Percentiles rank a stretch among this genome's conserved stretches.
Evolutionary conservation across 2,113 vertebrate species (phyloP).

Genomic region (Chaenogobius annularis): DNA sequence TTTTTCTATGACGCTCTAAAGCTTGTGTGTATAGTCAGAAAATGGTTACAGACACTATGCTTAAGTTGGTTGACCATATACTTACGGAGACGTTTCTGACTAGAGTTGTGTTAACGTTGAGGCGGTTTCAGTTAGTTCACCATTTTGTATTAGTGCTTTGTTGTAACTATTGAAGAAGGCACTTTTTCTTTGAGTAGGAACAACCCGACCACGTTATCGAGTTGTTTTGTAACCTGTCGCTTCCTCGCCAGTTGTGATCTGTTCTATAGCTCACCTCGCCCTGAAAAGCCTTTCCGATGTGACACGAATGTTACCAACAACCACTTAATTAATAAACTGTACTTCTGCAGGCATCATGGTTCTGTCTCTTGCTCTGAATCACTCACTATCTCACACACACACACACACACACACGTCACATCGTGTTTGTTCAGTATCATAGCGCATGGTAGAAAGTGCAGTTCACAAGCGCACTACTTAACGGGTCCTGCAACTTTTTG

Average conservation of each 20-base stretch:
- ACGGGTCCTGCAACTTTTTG: too few relatives aligned
- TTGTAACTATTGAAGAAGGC: conserved; percentile 32
- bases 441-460: too few relatives aligned
- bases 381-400: conserved; percentile 12
- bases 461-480: too few relatives aligned
- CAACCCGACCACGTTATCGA: conserved; percentile 32
- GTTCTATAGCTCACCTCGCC: conserved; percentile 41
- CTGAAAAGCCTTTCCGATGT: conserved; percentile 53
- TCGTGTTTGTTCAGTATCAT: conserved; percentile 34
- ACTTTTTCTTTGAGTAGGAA: conserved; percentile 25
- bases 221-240: conserved; percentile 6
- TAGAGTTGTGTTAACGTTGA: conserved; percentile 38
- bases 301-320: conserved; percentile 67
- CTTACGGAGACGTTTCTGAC: conserved; percentile 22
- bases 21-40: conserved; percentile 53
- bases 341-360: conserved; percentile 41
- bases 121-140: conserved; percentile 28
- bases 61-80: conserved; percentile 46
- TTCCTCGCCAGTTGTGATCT: conserved; percentile 43
- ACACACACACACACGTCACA: too few relatives aligned
- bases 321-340: conserved; percentile 61
- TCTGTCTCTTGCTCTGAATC: conserved; percentile 13
- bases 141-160: conserved; percentile 18
- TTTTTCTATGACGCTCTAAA: conserved; percentile 65
- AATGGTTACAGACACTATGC: conserved; percentile 43